phyloP scores from a whole-genome alignment of 2,797 vertebrate species.

The Aselliscus stoliczkanus region DNA sequence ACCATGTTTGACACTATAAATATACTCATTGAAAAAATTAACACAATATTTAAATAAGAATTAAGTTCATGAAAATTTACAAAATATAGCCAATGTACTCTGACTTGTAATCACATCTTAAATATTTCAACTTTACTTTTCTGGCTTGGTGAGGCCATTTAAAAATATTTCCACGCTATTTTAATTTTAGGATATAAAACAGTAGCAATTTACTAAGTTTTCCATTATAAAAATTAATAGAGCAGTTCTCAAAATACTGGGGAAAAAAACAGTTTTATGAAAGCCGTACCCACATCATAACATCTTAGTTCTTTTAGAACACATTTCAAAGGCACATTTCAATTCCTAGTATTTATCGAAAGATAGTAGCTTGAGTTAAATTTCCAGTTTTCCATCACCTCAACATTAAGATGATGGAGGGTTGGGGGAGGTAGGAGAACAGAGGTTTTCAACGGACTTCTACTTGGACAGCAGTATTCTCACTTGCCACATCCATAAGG shows the following conservation, averaged over 20 bases:
- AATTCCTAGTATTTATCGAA: not conserved
- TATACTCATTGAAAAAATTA: not conserved
- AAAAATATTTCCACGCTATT: conserved; percentile 44
- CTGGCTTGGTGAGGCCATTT: conserved; percentile 57
- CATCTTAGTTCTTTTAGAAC: conserved; percentile 4
- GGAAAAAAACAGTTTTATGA: conserved; percentile 61
- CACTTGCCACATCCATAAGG: rapidly evolving
- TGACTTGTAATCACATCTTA: not conserved
- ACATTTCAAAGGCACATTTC: conserved; percentile 47
- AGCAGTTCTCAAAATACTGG: conserved; percentile 69
- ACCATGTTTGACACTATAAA: conserved; percentile 49
- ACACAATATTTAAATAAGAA: conserved; percentile 24
- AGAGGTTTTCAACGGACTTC: not conserved
- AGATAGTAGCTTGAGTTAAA: not conserved
- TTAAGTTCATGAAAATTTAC: not conserved
- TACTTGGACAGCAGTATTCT: not conserved
- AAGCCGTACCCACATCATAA: conserved; percentile 51
- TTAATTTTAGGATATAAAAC: conserved; percentile 67
- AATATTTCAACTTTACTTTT: conserved; percentile 38
- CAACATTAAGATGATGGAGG: not conserved
- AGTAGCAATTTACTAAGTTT: conserved; percentile 60
- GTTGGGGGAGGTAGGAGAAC: not conserved
- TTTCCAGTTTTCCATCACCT: conserved; percentile 15
- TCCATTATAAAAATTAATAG: conserved; percentile 76
- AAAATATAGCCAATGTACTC: conserved; percentile 26